Evolutionary conservation across 2,888 invertebrate genomes (phyloP).

Genomic region (Hemithea aestivaria): DNA sequence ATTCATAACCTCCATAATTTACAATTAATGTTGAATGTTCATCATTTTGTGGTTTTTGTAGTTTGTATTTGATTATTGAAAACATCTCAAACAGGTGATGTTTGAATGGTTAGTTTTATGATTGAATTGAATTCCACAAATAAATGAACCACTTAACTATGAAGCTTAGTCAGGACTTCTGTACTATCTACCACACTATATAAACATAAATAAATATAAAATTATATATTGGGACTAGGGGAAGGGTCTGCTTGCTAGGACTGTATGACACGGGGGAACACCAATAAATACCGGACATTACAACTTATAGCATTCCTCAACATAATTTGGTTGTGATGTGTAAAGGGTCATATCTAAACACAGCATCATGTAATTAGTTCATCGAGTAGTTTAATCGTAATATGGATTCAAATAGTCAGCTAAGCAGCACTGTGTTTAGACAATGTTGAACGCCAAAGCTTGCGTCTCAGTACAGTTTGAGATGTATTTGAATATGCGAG

Average conservation of each 20-base stretch:
- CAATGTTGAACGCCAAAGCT: constrained; percentile 45
- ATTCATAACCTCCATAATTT: constrained; percentile 56
- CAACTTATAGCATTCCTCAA: constrained; percentile 35
- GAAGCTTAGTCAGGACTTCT: constrained; percentile 73
- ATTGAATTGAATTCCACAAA: constrained; percentile 47
- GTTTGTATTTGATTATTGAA: constrained; percentile 12
- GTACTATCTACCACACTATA: constrained; percentile 57
- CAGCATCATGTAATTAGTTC: constrained; percentile 17
- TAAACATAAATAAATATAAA: constrained; percentile 29
- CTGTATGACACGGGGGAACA: constrained; percentile 31
- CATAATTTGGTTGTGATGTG: constrained; percentile 24
- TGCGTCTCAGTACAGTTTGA: constrained; percentile 55
- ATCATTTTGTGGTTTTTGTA: constrained; percentile 52
- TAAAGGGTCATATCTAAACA: constrained; percentile 23
- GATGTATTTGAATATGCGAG: constrained; percentile 21
- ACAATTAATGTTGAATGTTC: constrained; percentile 56
- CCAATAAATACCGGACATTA: constrained; percentile 21
- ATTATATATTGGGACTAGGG: constrained; percentile 32
- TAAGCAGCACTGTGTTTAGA: constrained; percentile 24
- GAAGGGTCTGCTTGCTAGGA: constrained; percentile 40
- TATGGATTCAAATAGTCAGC: constrained; percentile 1
- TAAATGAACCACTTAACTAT: constrained; percentile 59
- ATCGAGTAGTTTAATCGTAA: constrained; percentile 20
- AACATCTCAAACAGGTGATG: constrained; percentile 15
- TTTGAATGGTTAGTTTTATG: constrained; percentile 17